Evolutionary conservation across 2,888 invertebrate genomes (phyloP), one percentile per base, ranked within the genome.

Genomic region (Euplagia quadripunctaria): DNA sequence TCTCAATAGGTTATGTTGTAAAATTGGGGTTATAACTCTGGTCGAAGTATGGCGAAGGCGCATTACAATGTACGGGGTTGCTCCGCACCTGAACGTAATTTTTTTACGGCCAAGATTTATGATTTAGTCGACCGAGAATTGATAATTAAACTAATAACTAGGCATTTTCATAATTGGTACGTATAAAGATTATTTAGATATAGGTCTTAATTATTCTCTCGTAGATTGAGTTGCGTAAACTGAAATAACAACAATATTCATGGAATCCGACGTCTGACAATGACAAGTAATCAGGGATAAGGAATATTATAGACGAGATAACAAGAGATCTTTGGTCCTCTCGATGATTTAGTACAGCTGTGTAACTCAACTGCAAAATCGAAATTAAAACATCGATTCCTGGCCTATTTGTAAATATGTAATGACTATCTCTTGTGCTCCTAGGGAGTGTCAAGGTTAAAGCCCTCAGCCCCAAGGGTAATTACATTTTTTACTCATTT

Each of bases 1-100:
- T 94, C 91, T 92, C 91, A 91, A 92, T 92, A 90, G 89, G 77
- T 88, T 86, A 86, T 79, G 85, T 84, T 85, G 75, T 86, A 85
- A 87, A 90, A 90, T 89, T 90, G 86, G 89, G 89, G 88, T 85
- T 87, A 84, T 77, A 81, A 76, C 81, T 71, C n/a, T 55, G 69
- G 76, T 55, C 20, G 31, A 42, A 64, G 74, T 78, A 74, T 76
- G 70, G 17, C 31, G 73, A 87, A 87, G 84, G 85, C 79, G 80
- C 78, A 88, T 88, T 90, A 87, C 78, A 85, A 78, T 76, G 78
- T 78, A 73, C 70, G 74, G 86, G 84, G 82, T 82, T 74, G 78
- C 79, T 85, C 82, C 84, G 76, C 81, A 87, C 82, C 84, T 85
- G 84, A 80, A 73, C 73, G 65, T 78, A 73, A 31, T 46, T 75